phyloP scores from a whole-genome alignment of 2,113 vertebrate species.

The Thermophis baileyi region DNA sequence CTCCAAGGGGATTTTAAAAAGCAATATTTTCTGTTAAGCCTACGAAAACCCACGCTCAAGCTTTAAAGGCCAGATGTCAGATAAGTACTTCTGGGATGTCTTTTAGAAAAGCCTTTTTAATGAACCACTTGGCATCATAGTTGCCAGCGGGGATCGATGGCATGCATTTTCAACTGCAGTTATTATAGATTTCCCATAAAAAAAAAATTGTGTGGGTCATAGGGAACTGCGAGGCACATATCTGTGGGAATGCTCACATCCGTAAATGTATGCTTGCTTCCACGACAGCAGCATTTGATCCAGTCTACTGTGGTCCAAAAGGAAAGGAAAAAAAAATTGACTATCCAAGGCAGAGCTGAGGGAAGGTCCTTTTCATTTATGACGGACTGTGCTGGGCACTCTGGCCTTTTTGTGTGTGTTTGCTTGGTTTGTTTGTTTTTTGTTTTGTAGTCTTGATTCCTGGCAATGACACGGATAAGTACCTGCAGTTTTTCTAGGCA shows the following conservation, averaged over 20 bases:
- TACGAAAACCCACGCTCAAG: constrained; percentile 36
- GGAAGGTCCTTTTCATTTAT: constrained; percentile 50
- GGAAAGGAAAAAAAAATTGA: constrained; percentile 33
- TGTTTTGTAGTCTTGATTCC: not conserved
- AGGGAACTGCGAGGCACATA: not conserved
- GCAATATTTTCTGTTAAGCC: constrained; percentile 22
- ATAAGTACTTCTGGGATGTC: constrained; percentile 34
- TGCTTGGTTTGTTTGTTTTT: not conserved
- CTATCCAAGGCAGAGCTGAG: constrained; percentile 36
- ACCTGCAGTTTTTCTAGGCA: not conserved
- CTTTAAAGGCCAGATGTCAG: constrained; percentile 37
- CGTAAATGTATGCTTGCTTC: not conserved
- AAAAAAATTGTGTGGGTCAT: constrained; percentile 6
- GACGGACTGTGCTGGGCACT: constrained; percentile 51
- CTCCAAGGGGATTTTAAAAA: constrained; percentile 18
- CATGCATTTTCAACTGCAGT: constrained; percentile 14
- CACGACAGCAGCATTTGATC: not conserved
- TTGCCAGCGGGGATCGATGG: constrained; percentile 27
- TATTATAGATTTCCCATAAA: constrained; percentile 5
- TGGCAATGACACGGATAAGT: not conserved
- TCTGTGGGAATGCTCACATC: not conserved
- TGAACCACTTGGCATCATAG: constrained; percentile 32
- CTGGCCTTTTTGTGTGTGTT: constrained; percentile 15
- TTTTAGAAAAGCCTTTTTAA: constrained; percentile 32
- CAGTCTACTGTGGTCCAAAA: not conserved